phyloP scores from a whole-genome alignment of 2,888 invertebrate species.

The Crossocerus cetratus region DNA sequence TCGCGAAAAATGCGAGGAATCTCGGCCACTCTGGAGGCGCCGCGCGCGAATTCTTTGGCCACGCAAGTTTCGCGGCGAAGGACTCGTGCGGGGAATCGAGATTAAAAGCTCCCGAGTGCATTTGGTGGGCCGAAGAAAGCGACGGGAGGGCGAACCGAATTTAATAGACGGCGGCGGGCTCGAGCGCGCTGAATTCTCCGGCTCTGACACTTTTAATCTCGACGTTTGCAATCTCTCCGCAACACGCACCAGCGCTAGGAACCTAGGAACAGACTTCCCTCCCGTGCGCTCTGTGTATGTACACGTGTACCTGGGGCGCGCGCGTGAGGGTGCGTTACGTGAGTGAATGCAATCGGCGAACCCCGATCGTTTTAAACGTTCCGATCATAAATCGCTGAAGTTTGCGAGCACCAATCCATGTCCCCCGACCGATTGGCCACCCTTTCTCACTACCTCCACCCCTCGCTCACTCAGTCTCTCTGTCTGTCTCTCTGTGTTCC shows the following conservation, averaged over 20 bases:
- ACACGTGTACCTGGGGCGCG: no score
- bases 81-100: background rate
- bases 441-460: background rate
- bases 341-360: constrained; percentile 18
- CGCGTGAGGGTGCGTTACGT: background rate
- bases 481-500: no score
- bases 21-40: no score
- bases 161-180: constrained; percentile 11
- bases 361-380: background rate
- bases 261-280: no score
- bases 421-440: constrained; percentile 2
- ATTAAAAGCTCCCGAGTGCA: background rate
- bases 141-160: background rate
- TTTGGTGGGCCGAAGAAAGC: background rate
- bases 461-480: no score
- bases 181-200: background rate
- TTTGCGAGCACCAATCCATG: constrained; percentile 6
- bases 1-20: no score
- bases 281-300: no score
- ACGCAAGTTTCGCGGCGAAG: no score
- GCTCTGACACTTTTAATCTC: background rate
- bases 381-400: constrained; percentile 11
- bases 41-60: no score
- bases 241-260: background rate
- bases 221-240: background rate